A percentile compares a stretch with the other conserved stretches of the same genome.
Evolutionary conservation across 2,113 vertebrate species (phyloP).

Genomic region (Notechis scutatus): DNA sequence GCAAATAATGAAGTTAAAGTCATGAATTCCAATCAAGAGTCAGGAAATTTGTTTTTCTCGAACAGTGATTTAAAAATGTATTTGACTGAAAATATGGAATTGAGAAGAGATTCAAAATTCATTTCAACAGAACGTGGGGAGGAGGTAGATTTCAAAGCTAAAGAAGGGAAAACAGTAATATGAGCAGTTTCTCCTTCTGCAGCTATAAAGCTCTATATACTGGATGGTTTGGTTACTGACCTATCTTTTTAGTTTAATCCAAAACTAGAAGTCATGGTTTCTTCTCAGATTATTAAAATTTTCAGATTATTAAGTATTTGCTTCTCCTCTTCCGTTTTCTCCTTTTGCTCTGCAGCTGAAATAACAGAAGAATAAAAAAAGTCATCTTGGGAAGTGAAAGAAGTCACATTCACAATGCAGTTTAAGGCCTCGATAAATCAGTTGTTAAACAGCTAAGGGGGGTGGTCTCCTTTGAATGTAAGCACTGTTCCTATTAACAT

Average conservation of each 20-base stretch:
- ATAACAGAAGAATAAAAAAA: slow-evolving; percentile 48
- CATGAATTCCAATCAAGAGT: not conserved
- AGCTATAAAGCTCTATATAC: not conserved
- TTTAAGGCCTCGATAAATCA: slow-evolving; percentile 54
- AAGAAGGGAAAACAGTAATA: not conserved
- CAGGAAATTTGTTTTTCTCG: not conserved
- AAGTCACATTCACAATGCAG: slow-evolving; percentile 36
- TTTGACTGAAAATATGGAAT: not conserved
- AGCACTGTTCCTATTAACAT: slow-evolving; percentile 66
- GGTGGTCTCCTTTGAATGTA: slow-evolving; percentile 61
- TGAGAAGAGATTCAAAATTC: not conserved
- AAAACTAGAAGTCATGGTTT: slow-evolving; percentile 6
- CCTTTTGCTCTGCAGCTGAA: slow-evolving; percentile 16
- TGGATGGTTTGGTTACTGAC: not conserved
- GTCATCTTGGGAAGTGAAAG: slow-evolving; percentile 59
- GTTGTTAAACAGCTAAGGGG: slow-evolving; percentile 65
- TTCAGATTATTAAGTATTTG: not conserved
- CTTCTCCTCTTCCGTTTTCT: slow-evolving; percentile 15
- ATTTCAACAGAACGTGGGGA: not conserved
- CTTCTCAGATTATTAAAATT: not conserved
- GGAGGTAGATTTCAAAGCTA: not conserved
- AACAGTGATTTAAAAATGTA: not conserved
- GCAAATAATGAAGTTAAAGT: not conserved
- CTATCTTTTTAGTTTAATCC: fast-evolving
- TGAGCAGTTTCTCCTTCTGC: not conserved